Evolutionary conservation across 2,113 vertebrate genomes (phyloP).

Genomic region (Gymnocephalus cernua): DNA sequence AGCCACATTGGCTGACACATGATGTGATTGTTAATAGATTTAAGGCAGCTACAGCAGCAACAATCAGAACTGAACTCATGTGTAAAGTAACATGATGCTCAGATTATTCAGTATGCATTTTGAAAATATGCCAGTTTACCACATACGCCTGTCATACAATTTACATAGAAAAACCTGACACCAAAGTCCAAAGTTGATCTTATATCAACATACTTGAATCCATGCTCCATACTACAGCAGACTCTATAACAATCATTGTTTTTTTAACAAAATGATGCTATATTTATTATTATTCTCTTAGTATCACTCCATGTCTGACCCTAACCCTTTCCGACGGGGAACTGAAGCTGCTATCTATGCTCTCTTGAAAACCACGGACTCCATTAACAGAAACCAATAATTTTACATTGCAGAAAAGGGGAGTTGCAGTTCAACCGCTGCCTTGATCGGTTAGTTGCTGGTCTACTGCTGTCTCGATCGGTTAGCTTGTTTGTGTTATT

Average conservation of each 20-base stretch:
- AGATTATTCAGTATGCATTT: neutral
- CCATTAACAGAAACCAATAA: too few relatives aligned
- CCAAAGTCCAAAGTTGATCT: neutral
- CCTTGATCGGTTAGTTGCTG: too few relatives aligned
- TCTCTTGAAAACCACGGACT: too few relatives aligned
- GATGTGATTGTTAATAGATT: neutral
- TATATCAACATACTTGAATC: neutral
- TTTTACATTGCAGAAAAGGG: too few relatives aligned
- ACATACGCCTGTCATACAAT: neutral
- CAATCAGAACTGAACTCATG: neutral
- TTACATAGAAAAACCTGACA: neutral
- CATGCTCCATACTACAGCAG: neutral
- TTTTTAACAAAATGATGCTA: neutral
- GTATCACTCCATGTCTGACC: too few relatives aligned
- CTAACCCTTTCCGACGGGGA: too few relatives aligned
- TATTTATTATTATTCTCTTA: neutral
- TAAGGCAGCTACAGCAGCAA: neutral
- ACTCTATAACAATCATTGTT: neutral
- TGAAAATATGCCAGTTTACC: neutral
- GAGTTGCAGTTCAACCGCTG: too few relatives aligned
- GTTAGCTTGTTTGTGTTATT: too few relatives aligned
- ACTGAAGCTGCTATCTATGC: too few relatives aligned
- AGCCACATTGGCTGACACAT: neutral
- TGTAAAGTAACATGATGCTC: neutral
- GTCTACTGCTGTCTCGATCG: too few relatives aligned